Evolutionary conservation across 92 coral and sea anemone genomes (phyloP), one percentile per base, ranked within the genome.

Genomic region (Heteractis magnifica): DNA sequence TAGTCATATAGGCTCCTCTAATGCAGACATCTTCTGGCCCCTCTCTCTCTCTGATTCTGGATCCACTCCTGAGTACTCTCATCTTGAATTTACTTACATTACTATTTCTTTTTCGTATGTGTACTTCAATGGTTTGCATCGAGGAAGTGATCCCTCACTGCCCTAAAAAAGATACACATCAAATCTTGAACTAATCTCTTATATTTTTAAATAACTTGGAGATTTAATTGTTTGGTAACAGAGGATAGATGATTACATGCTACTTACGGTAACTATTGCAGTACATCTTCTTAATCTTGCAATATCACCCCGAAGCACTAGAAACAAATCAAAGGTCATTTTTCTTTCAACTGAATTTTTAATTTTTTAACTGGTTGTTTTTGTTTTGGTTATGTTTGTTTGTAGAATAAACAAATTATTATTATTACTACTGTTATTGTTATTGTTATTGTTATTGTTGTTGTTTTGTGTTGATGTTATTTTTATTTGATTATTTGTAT

Each of bases 81-180:
- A 77, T 48, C 16, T 50, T 10, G 4, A 5, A 15, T 18, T 18
- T 71, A 86, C 98, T 84, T 87, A 96, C 99, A 96, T 96, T 49
- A 96, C 99, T 76, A 96, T 96, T 84, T 96, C 99, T 58, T 96
- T 96, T 53, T 96, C 99, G 55, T 96, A 96, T 15, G 99, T 93
- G 86, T 94, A 96, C 82, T 96, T 96, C 78, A 96, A 96, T 15
- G 99, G 99, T 85, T 96, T 96, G 87, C 99, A 96, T 70, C 99
- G 86, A 5, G 99, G 99, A 6, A 96, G 90, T 4, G 97, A 88
- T 4, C 99, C 99, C 34, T 96, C 99, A 6, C 94, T 89, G 6
- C 99, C 99, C 98, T 95, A 64, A 49, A 76, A 84, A 15, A 76
- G 2, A 80, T 9, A 62, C 6, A 11, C 16, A 5, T 60, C 26